Conservation (phyloP, 2,113 vertebrate species). For the Rhynchomys soricoides region DNA sequence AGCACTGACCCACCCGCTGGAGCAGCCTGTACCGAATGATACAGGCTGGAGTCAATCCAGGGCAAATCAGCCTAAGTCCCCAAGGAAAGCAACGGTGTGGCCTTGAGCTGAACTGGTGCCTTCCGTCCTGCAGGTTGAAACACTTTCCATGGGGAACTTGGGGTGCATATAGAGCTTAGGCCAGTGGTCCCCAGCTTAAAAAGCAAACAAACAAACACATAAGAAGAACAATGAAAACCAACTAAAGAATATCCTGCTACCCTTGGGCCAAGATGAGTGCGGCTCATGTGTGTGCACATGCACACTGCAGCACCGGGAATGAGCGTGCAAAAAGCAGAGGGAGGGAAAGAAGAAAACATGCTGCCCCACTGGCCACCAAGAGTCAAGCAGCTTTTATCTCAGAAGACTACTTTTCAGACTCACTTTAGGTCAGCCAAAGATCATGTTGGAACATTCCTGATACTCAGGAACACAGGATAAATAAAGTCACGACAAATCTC, state of each 20-base stretch:
- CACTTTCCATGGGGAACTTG: conserved; percentile 79
- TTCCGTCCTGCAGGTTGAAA: conserved; percentile 66
- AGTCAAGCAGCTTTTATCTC: conserved; percentile 53
- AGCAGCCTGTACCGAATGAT: conserved; percentile 55
- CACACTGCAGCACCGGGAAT: conserved; percentile 1
- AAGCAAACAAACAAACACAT: conserved; percentile 26
- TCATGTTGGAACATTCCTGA: not conserved
- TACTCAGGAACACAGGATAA: conserved; percentile 43
- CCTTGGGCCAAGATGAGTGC: conserved; percentile 55
- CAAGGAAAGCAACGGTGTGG: conserved; percentile 69
- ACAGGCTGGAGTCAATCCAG: conserved; percentile 75
- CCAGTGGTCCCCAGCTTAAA: conserved; percentile 75
- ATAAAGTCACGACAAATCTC: conserved; percentile 51
- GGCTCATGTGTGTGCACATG: not conserved
- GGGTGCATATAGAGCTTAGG: conserved; percentile 77
- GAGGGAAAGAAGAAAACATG: conserved; percentile 30
- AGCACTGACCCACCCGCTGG: conserved; percentile 70
- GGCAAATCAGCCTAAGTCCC: conserved; percentile 78
- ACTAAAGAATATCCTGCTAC: conserved; percentile 62
- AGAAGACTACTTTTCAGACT: conserved; percentile 31
- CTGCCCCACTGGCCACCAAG: conserved; percentile 45
- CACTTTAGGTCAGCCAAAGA: conserved; percentile 51
- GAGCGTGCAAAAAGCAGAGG: conserved; percentile 51
- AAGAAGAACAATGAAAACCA: not conserved
- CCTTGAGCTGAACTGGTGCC: conserved; percentile 28